phyloP scores from a whole-genome alignment of 2,888 invertebrate species.

The Galerucella nymphaeae region DNA sequence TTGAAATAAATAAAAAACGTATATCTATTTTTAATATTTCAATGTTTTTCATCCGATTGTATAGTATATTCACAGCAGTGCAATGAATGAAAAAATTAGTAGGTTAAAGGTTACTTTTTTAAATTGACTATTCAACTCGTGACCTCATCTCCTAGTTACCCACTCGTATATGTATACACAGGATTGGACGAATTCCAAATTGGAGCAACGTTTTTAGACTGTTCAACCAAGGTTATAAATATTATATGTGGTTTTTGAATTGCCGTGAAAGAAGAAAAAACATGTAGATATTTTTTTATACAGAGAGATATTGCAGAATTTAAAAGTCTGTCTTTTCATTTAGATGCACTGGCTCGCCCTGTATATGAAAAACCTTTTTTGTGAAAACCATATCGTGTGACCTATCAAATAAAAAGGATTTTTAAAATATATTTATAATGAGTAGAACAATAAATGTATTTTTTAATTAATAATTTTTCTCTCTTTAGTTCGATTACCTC shows the following conservation, averaged over 20 bases:
- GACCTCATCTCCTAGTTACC: conserved; percentile 4
- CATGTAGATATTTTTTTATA: background rate
- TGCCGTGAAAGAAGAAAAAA: background rate
- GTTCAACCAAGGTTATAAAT: background rate
- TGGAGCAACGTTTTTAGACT: background rate
- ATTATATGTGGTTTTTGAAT: background rate
- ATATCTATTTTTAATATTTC: background rate
- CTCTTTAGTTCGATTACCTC: no score
- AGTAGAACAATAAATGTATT: no score
- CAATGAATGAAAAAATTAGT: conserved; percentile 8
- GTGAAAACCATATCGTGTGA: no score
- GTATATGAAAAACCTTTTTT: no score
- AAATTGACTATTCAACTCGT: conserved; percentile 13
- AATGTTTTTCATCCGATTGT: conserved; percentile 3
- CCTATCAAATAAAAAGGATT: no score
- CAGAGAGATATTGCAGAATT: no score
- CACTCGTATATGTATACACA: background rate
- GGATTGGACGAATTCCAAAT: background rate
- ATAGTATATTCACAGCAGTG: background rate
- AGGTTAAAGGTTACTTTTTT: conserved; percentile 6
- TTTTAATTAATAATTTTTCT: no score
- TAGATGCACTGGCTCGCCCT: no score
- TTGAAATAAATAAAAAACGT: no score
- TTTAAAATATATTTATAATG: no score
- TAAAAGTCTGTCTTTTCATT: no score